Conservation (phyloP, 2,113 vertebrate genomes). For the Catharus bicknelli region DNA sequence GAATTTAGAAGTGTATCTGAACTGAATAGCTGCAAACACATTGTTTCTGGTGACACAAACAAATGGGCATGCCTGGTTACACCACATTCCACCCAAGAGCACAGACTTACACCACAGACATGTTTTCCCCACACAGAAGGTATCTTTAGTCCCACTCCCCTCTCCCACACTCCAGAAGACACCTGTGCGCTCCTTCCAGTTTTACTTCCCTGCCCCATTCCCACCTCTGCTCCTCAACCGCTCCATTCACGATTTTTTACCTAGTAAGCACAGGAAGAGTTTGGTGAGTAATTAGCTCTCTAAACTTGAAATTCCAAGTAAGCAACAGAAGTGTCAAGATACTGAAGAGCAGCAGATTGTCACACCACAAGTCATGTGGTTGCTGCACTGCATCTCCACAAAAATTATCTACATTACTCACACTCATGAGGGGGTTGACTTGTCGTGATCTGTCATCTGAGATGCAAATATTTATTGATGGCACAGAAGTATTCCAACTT, state of each 20-base stretch:
- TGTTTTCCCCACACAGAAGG: neutral
- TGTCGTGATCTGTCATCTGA: slow-evolving; percentile 19
- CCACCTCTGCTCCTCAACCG: neutral
- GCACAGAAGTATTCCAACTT: slow-evolving; percentile 11
- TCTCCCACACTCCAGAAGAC: neutral
- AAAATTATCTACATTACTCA: slow-evolving; percentile 43
- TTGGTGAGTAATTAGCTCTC: neutral
- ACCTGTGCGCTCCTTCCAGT: neutral
- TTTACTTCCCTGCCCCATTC: neutral
- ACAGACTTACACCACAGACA: neutral
- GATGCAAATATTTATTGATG: slow-evolving; percentile 49
- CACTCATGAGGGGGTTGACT: slow-evolving; percentile 28
- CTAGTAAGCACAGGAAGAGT: neutral
- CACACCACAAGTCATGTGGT: slow-evolving; percentile 23
- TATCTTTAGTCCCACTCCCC: neutral
- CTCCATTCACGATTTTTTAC: neutral
- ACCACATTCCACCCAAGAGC: neutral
- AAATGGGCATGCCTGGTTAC: neutral
- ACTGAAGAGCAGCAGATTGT: slow-evolving; percentile 25
- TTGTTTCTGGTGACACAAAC: neutral
- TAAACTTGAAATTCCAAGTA: slow-evolving; percentile 11
- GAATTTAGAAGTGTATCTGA: neutral
- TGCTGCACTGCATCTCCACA: neutral
- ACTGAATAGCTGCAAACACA: neutral
- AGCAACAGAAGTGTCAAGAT: slow-evolving; percentile 5